Evolutionary conservation across 2,888 invertebrate species (phyloP), one percentile per base, ranked within the genome.

Genomic region (Epinotia ramella): DNA sequence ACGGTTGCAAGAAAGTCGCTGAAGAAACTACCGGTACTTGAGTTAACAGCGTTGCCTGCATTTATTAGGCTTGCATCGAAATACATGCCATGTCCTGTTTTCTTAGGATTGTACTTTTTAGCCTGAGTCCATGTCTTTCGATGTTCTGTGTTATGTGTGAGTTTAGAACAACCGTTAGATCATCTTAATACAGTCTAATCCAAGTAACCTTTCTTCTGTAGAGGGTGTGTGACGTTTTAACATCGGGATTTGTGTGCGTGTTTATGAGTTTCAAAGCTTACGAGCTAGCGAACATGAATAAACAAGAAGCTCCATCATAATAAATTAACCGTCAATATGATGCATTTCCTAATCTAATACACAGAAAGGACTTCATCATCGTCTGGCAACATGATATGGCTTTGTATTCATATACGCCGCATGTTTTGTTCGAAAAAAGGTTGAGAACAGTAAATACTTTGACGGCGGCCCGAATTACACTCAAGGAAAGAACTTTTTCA

Each of bases 1-100:
- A 79, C 71, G 79, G 77, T 40, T 80, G 76, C 69, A 81, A 83
- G 80, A 81, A 82, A 70, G 77, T 79, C 2, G 75, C 83, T 73
- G 83, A 82, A 79, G 79, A 83, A 46, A 79, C 86, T 20, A 79
- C 80, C 76, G 89, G 90, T 89, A 89, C 70, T 56, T 65, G 44
- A 62, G 70, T 78, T 44, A 69, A 46, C 73, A 44, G 24, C 28
- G 64, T 40, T 72, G 60, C 46, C 16, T 3, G 12, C 16, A 44
- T 57, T 44, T 20, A 44, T 16, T n/a, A n/a, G n/a, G n/a, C n/a
- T n/a, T n/a, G n/a, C n/a, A 68, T 59, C 44, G 16, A 59, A 44
- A 57, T 59, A 44, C 18, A 68, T 68, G 20, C 20, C 16, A 33
- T 28, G 24, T 28, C 24, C 24, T 28, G 24, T 28, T 28, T 53